These are phyloP conservation scores for Diglossa brunneiventris DNA, from an alignment of 2,113 vertebrate species.

Conservation along the genomic window DNA sequence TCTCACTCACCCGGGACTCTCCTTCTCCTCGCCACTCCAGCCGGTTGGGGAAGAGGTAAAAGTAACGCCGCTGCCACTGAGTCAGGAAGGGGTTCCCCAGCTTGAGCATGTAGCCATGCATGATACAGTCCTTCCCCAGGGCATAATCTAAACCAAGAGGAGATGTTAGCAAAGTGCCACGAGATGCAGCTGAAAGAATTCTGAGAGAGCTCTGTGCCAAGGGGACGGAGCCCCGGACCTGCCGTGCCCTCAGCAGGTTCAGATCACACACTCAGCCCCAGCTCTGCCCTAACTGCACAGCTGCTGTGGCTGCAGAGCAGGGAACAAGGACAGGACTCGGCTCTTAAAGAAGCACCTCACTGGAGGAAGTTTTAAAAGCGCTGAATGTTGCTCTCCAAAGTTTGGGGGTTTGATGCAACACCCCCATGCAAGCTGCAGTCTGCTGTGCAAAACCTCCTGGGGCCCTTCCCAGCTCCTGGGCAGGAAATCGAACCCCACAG, in stretches of 20 bases:
- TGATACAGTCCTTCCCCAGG: conserved; percentile 93
- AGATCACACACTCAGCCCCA: not conserved
- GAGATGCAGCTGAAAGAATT: not conserved
- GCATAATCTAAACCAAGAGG: conserved; percentile 83
- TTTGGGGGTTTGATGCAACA: not conserved
- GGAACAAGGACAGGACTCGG: not conserved
- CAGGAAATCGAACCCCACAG: not conserved
- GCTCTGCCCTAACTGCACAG: not conserved
- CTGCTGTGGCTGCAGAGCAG: not conserved
- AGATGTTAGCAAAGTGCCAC: accelerated
- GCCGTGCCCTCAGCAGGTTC: accelerated
- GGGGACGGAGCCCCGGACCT: accelerated
- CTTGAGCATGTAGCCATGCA: conserved; percentile 97
- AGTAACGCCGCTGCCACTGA: conserved; percentile 97
- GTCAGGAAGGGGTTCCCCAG: conserved; percentile 95
- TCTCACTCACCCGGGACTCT: conserved; percentile 88
- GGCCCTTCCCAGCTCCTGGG: not conserved
- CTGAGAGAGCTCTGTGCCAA: accelerated
- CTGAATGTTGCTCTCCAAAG: not conserved
- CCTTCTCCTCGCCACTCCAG: conserved; percentile 97
- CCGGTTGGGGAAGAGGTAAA: conserved; percentile 97
- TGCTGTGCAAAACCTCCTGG: not conserved
- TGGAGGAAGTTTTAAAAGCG: not conserved
- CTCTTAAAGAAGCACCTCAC: not conserved
- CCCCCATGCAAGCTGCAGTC: not conserved